Conservation (phyloP, 2,797 vertebrate genomes). For the Myioborus melanocephalus region DNA sequence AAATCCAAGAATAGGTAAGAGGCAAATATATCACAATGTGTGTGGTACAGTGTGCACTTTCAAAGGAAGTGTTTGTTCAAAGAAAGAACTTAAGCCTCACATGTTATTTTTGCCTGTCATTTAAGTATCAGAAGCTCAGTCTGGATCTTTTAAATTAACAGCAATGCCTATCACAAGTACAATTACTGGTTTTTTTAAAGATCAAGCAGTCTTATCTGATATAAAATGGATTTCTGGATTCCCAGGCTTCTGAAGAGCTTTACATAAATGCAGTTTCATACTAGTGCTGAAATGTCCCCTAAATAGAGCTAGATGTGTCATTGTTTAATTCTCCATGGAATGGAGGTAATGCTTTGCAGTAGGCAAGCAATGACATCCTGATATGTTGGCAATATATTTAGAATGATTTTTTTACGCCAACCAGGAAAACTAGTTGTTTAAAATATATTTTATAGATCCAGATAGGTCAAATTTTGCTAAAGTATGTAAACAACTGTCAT, state of each 20-base stretch:
- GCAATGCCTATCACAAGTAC: not conserved
- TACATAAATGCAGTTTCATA: not conserved
- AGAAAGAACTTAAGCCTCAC: not conserved
- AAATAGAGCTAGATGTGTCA: not conserved
- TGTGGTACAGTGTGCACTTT: constrained; percentile 16
- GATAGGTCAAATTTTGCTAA: not conserved
- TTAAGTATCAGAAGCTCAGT: constrained; percentile 18
- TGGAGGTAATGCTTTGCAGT: constrained; percentile 39
- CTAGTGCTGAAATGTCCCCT: not conserved
- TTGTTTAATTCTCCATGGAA: constrained; percentile 44
- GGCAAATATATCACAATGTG: not conserved
- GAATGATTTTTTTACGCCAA: not conserved
- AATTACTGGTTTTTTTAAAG: not conserved
- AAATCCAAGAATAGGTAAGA: constrained; percentile 3
- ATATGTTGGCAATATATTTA: constrained; percentile 36
- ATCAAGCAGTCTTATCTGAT: constrained; percentile 23
- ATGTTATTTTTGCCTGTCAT: not conserved
- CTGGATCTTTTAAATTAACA: constrained; percentile 34
- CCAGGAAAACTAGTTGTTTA: not conserved
- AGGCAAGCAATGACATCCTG: constrained; percentile 48
- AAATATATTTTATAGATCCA: not conserved
- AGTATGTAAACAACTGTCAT: not conserved
- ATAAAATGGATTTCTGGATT: constrained; percentile 24
- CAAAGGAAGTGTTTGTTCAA: constrained; percentile 7
- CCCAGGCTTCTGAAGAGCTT: constrained; percentile 17